Conservation (phyloP, 2,797 vertebrate genomes). For the Oceanodroma leucorhoa region DNA sequence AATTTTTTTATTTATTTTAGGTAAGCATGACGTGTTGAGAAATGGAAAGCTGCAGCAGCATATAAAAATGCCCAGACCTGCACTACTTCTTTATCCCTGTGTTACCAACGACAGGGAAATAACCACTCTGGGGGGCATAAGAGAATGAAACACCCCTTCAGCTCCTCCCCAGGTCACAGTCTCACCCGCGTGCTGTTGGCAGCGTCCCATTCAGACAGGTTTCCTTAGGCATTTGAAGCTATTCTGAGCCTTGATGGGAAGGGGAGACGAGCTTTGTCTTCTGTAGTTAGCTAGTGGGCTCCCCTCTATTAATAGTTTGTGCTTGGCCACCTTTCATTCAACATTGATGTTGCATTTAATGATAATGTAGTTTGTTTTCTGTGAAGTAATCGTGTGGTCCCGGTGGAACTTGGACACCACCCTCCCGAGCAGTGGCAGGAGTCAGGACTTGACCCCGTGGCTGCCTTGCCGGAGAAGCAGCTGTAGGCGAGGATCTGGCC, state of each 20-base stretch:
- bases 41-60: neutral
- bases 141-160: neutral
- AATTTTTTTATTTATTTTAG: neutral
- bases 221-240: neutral
- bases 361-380: neutral
- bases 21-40: rapidly evolving
- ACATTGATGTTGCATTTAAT: rapidly evolving
- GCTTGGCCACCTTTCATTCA: neutral
- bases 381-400: rapidly evolving
- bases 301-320: neutral
- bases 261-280: neutral
- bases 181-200: rapidly evolving
- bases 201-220: neutral
- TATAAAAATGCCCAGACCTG: neutral
- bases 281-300: neutral
- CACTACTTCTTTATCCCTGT: neutral
- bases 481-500: neutral
- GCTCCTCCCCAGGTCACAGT: neutral
- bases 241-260: neutral
- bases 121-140: neutral
- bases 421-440: too few species aligned
- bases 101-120: neutral
- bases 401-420: rapidly evolving
- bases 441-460: rapidly evolving
- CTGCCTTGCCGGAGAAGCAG: neutral